A percentile compares a stretch with the other conserved stretches of the same genome.
phyloP scores from a whole-genome alignment of 1,140 invertebrate genomes.

The Ladona fulva region DNA sequence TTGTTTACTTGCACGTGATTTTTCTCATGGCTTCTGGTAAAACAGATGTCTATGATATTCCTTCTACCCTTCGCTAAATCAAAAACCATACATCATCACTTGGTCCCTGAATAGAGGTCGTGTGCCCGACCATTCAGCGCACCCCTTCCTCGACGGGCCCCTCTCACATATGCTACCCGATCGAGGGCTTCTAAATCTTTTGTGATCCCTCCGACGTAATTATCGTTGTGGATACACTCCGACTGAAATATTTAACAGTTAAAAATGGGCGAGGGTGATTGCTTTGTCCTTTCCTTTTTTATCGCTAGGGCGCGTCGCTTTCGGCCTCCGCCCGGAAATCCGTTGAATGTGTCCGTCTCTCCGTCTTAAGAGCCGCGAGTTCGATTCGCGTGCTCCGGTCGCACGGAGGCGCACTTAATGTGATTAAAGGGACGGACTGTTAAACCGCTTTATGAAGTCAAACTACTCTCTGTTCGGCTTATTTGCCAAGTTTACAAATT shows the following conservation, averaged over 20 bases:
- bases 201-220: background rate
- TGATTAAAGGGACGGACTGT: no score
- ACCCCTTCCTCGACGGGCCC: background rate
- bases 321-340: no score
- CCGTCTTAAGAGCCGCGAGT: no score
- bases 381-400: no score
- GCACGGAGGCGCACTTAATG: no score
- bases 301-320: no score
- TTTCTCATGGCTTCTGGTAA: background rate
- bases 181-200: background rate
- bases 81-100: background rate
- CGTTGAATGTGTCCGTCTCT: no score
- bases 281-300: no score
- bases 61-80: background rate
- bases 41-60: background rate
- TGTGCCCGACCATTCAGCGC: no score
- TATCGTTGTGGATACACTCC: background rate
- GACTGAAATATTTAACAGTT: background rate
- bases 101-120: background rate
- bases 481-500: no score
- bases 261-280: background rate
- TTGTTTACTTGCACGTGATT: background rate
- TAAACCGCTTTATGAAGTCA: no score
- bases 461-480: no score
- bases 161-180: background rate